Percentiles rank a stretch among this genome's conserved stretches.
Evolutionary conservation across 2,797 vertebrate species (phyloP).

Genomic region (Leuciscus waleckii): DNA sequence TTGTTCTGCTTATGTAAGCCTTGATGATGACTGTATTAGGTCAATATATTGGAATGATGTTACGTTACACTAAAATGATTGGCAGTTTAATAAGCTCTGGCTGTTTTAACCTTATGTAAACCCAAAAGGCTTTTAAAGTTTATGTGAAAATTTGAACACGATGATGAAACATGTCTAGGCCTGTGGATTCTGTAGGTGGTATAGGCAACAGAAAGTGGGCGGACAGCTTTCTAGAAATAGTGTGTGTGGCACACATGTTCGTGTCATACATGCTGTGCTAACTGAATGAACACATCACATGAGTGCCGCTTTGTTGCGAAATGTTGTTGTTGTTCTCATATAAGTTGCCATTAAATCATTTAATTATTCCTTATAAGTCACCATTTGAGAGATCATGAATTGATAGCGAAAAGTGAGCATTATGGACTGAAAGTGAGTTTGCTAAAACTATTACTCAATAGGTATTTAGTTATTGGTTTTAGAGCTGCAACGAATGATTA

Average conservation of each 20-base stretch:
- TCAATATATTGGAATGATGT: not conserved
- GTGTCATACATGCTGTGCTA: slow-evolving; percentile 7
- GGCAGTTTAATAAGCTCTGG: slow-evolving; percentile 15
- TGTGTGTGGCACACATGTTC: slow-evolving; percentile 46
- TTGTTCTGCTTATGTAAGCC: not conserved
- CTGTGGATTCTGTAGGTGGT: slow-evolving; percentile 10
- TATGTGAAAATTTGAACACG: slow-evolving; percentile 27
- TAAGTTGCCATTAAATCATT: not conserved
- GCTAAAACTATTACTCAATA: not conserved
- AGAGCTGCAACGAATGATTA: not conserved
- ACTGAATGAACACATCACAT: slow-evolving; percentile 16
- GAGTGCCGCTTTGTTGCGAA: not conserved
- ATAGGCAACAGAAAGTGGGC: slow-evolving; percentile 22
- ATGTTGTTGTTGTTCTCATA: not conserved
- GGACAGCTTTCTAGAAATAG: slow-evolving; percentile 26
- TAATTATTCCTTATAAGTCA: not conserved
- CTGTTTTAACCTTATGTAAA: not conserved
- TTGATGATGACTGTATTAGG: not conserved
- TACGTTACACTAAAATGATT: not conserved
- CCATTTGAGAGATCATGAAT: not conserved
- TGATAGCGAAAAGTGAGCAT: not conserved
- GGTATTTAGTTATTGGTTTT: not conserved
- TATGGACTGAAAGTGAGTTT: not conserved
- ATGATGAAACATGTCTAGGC: slow-evolving; percentile 45
- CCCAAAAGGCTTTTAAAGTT: slow-evolving; percentile 2